Evolutionary conservation across 2,888 invertebrate species (phyloP).

Genomic region (Strigamia maritima): DNA sequence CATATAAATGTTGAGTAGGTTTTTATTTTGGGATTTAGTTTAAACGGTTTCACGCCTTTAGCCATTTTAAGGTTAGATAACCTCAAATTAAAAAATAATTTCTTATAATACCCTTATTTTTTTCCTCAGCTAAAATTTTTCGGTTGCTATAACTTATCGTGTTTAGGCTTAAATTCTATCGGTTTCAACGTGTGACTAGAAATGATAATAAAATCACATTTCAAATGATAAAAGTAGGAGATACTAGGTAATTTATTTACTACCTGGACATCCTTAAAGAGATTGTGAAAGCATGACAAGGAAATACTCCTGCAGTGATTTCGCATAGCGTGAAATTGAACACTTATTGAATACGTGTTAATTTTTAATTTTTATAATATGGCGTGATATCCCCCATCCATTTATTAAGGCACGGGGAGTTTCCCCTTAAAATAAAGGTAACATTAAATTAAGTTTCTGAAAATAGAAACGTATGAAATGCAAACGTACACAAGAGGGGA

Average conservation of each 20-base stretch:
- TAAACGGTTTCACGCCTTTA: not conserved
- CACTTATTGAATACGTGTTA: not conserved
- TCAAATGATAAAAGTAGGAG: too few relatives aligned
- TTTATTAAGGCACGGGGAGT: not conserved
- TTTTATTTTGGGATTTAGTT: not conserved
- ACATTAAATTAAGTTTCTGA: not conserved
- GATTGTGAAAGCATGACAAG: not conserved
- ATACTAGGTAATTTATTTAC: not conserved
- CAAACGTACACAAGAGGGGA: not conserved
- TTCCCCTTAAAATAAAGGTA: too few relatives aligned
- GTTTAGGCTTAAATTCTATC: too few relatives aligned
- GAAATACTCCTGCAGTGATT: not conserved
- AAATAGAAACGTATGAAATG: not conserved
- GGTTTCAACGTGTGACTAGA: too few relatives aligned
- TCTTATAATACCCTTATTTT: not conserved
- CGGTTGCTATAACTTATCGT: not conserved
- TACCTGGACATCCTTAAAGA: not conserved
- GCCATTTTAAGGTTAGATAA: not conserved
- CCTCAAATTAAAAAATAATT: not conserved
- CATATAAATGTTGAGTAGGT: not conserved
- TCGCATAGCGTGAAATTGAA: not conserved
- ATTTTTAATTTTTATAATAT: not conserved
- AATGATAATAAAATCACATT: too few relatives aligned
- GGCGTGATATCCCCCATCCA: not conserved
- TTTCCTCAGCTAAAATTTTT: not conserved